Conservation (phyloP, 35 echinoderm and acorn worm genomes). For the Diadema setosum region DNA sequence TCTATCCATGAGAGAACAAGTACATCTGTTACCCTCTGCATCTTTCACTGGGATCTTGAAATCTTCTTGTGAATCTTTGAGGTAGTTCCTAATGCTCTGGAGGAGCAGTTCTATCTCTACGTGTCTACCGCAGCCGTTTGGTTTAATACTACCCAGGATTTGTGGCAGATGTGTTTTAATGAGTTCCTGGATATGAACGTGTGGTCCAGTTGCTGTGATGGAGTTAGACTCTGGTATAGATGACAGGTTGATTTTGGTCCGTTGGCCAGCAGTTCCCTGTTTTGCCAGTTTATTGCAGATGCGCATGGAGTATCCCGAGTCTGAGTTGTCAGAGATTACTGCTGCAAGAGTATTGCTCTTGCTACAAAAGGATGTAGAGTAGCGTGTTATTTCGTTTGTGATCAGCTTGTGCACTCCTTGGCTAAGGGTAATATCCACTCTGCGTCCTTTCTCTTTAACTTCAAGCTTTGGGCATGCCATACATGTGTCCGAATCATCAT, state of each 20-base stretch:
- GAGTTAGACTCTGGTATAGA: not conserved
- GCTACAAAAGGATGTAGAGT: not conserved
- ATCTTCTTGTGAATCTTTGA: not conserved
- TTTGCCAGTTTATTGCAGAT: not conserved
- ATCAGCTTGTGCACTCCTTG: not conserved
- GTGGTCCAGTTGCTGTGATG: not conserved
- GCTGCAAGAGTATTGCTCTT: not conserved
- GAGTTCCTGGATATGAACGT: not conserved
- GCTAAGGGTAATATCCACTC: not conserved
- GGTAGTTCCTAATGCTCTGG: not conserved
- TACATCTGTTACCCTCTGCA: not conserved
- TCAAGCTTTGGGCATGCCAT: not conserved
- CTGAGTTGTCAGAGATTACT: not conserved
- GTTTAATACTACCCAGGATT: not conserved
- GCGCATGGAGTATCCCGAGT: not conserved
- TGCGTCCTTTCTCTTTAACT: not conserved
- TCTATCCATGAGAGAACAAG: not conserved
- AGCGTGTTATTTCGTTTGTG: not conserved
- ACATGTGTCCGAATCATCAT: no score
- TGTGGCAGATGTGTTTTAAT: not conserved
- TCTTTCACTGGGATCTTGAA: not conserved
- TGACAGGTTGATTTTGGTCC: not conserved
- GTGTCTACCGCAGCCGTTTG: not conserved
- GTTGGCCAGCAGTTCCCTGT: not conserved
- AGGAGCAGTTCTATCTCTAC: not conserved